Base-by-base conservation (phyloP, 2,888 invertebrate species). In the Lochmaea crataegi region DNA sequence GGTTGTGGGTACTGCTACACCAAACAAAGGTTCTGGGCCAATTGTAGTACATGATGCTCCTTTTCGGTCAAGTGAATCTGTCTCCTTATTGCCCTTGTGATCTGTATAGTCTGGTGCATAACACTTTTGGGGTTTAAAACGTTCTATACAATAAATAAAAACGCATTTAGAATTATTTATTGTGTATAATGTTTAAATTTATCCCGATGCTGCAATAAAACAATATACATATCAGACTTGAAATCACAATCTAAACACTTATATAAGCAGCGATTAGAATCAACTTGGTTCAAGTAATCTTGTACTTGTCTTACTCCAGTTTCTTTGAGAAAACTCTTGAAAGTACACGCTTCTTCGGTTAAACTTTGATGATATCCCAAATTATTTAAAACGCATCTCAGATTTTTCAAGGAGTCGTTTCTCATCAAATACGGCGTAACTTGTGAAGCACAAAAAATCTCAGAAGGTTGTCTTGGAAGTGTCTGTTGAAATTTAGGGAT, bases 361-460 rank as follows among this genome's bases (percentile, higher is more conserved):
- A 53, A 53, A 53, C 18, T 7, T 2, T 53, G 53, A 16, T n/a
- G 11, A 18, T 53, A 53, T 1, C 70, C 70, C 41, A 70, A 38
- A 14, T 16, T 51, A 32, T 70, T 32, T 7, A 70, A 51, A 26
- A 26, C n/a, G 2, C 16, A 12, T 38, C 63, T 63, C 22, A 70
- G 11, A 51, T 70, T 32, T 51, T 64, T 56, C 5, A 53, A 16
- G 14, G 70, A 16, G 1, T 63, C 16, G 16, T 53, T 32, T 22
- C 48, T 45, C 51, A 56, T 16, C 6, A 70, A 38, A 41, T 61
- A 32, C 12, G 70, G 70, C 3, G 32, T 61, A 18, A 53, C 63
- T 18, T 51, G 64, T 12, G 70, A 70, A 26, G 70, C 70, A 32
- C 53, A 53, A 41, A 12, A n/a, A 11, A 70, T 70, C 16, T 70